Evolutionary conservation across 2,888 invertebrate genomes (phyloP).

Genomic region (Rhimphoctona megacephalus): DNA sequence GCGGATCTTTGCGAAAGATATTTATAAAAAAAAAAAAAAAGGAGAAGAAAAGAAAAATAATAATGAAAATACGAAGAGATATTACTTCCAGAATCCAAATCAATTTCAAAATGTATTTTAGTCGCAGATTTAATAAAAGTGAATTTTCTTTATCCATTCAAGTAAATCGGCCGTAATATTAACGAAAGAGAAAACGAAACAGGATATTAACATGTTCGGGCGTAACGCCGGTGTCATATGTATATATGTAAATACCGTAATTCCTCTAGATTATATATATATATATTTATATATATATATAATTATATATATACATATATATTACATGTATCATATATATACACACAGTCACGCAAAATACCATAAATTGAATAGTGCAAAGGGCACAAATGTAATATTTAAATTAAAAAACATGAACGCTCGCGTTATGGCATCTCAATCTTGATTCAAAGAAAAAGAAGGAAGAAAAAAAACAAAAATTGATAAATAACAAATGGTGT

Average conservation of each 20-base stretch:
- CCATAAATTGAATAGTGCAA: slow-evolving; percentile 79
- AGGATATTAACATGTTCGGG: slow-evolving; percentile 78
- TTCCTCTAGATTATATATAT: slow-evolving; percentile 81
- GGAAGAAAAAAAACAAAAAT: slow-evolving; percentile 12
- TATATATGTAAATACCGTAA: slow-evolving; percentile 84
- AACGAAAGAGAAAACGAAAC: slow-evolving; percentile 43
- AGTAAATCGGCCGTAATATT: slow-evolving; percentile 54
- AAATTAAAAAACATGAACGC: slow-evolving; percentile 73
- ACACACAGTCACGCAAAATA: slow-evolving; percentile 69
- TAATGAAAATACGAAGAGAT: slow-evolving; percentile 2
- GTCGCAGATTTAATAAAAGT: slow-evolving; percentile 26
- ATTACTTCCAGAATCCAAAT: slow-evolving; percentile 46
- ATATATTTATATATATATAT: slow-evolving; percentile 53
- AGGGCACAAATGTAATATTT: slow-evolving; percentile 85
- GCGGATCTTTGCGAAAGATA: slow-evolving; percentile 46
- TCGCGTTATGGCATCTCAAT: slow-evolving; percentile 78
- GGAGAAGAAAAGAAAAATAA: background rate
- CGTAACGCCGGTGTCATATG: slow-evolving; percentile 81
- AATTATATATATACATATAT: slow-evolving; percentile 74
- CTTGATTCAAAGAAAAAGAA: slow-evolving; percentile 60
- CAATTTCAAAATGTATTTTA: slow-evolving; percentile 49
- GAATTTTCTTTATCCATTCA: slow-evolving; percentile 36
- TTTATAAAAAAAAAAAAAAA: slow-evolving; percentile 25
- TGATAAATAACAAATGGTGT: slow-evolving; percentile 81
- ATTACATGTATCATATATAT: slow-evolving; percentile 71